Percentiles rank a stretch among this genome's conserved stretches.
These are phyloP conservation scores for Drosophila subpulchrella DNA, from an alignment of 1,140 invertebrate genomes.

Conservation along the genomic window DNA sequence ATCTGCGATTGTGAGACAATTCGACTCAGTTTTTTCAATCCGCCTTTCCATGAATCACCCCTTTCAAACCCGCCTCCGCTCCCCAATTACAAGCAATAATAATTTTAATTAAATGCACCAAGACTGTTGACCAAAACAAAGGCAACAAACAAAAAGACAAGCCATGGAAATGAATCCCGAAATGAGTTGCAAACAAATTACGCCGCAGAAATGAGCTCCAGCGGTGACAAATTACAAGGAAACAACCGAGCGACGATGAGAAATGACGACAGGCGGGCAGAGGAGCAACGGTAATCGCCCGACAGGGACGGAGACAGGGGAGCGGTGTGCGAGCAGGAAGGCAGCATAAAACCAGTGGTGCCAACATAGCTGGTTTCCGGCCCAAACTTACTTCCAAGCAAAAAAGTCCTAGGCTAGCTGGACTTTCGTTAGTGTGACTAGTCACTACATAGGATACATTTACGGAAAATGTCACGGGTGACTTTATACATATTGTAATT, in stretches of 20 bases:
- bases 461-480: not conserved
- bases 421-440: no score
- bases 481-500: not conserved
- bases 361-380: conserved; percentile 12
- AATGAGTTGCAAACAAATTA: conserved; percentile 81
- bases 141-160: conserved; percentile 38
- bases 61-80: conserved; percentile 11
- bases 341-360: conserved; percentile 4
- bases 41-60: conserved; percentile 5
- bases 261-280: conserved; percentile 71
- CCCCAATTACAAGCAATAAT: conserved; percentile 54
- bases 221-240: conserved; percentile 80
- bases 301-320: conserved; percentile 18
- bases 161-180: conserved; percentile 53
- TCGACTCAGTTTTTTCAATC: not conserved
- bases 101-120: conserved; percentile 68
- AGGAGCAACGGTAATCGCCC: conserved; percentile 48
- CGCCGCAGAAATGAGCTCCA: conserved; percentile 77
- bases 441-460: no score
- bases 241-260: conserved; percentile 67
- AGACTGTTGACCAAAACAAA: conserved; percentile 49
- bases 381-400: not conserved
- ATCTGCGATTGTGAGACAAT: not conserved
- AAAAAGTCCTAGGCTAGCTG: no score
- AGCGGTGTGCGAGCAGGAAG: conserved; percentile 14